Conservation (phyloP, 2,797 vertebrate genomes). For the Psittacula derbiana region DNA sequence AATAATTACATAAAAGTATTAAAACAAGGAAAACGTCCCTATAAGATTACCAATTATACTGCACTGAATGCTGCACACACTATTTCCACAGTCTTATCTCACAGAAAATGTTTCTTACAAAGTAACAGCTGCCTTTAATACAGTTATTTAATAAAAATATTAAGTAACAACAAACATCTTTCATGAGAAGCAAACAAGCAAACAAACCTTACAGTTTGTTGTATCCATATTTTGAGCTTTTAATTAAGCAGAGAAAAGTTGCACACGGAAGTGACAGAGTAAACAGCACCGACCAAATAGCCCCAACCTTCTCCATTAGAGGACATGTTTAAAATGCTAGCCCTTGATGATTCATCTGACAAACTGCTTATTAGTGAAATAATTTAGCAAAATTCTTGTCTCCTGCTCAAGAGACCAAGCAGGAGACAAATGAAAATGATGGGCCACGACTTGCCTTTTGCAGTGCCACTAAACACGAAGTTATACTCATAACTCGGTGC, state of each 20-base stretch:
- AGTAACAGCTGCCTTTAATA: not conserved
- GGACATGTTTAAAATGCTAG: not conserved
- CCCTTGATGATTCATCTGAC: not conserved
- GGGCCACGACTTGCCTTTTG: not conserved
- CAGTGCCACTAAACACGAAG: not conserved
- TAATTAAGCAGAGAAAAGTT: not conserved
- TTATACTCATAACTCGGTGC: not conserved
- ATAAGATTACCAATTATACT: not conserved
- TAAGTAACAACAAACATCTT: not conserved
- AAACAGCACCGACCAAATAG: not conserved
- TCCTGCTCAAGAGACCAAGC: not conserved
- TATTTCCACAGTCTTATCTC: not conserved
- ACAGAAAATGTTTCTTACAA: not conserved
- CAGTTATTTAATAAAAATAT: not conserved
- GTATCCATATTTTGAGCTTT: not conserved
- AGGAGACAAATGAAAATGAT: not conserved
- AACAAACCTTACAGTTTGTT: not conserved
- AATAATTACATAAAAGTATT: not conserved
- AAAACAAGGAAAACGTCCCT: not conserved
- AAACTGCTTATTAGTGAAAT: slow-evolving; percentile 7
- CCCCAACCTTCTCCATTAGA: not conserved
- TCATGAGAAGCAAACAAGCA: slow-evolving; percentile 1
- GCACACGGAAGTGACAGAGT: not conserved
- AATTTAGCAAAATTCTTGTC: not conserved
- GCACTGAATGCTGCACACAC: not conserved